These are phyloP conservation scores for Dorcus parallelipipedus DNA, from an alignment of 2,888 invertebrate species.

Conservation along the genomic window DNA sequence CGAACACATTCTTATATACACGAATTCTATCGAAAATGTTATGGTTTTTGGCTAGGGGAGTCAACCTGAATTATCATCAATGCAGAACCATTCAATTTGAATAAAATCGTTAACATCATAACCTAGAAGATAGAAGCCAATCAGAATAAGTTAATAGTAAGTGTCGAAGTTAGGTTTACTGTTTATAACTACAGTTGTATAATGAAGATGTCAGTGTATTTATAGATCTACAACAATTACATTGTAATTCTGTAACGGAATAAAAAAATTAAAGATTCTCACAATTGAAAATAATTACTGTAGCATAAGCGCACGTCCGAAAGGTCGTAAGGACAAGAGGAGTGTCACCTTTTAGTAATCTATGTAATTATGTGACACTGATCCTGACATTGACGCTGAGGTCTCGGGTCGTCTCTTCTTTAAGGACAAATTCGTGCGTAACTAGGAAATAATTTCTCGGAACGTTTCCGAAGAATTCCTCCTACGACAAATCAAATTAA, in stretches of 20 bases:
- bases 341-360: constrained; percentile 25
- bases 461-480: background rate
- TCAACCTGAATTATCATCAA: too few species aligned
- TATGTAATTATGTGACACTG: constrained; percentile 28
- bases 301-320: constrained; percentile 24
- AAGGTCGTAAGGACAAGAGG: constrained; percentile 26
- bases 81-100: too few species aligned
- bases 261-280: background rate
- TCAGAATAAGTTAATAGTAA: too few species aligned
- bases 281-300: background rate
- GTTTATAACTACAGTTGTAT: too few species aligned
- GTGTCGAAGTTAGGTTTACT: too few species aligned
- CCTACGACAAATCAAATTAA: background rate
- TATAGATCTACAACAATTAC: too few species aligned
- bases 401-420: constrained; percentile 22
- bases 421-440: constrained; percentile 28
- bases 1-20: too few species aligned
- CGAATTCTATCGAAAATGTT: too few species aligned
- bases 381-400: constrained; percentile 25
- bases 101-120: too few species aligned
- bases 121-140: too few species aligned
- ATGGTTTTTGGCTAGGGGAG: too few species aligned
- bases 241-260: background rate
- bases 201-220: too few species aligned
- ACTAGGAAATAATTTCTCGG: constrained; percentile 18